Base-by-base conservation (phyloP, 2,113 vertebrate species). In the Eurypyga helias region DNA sequence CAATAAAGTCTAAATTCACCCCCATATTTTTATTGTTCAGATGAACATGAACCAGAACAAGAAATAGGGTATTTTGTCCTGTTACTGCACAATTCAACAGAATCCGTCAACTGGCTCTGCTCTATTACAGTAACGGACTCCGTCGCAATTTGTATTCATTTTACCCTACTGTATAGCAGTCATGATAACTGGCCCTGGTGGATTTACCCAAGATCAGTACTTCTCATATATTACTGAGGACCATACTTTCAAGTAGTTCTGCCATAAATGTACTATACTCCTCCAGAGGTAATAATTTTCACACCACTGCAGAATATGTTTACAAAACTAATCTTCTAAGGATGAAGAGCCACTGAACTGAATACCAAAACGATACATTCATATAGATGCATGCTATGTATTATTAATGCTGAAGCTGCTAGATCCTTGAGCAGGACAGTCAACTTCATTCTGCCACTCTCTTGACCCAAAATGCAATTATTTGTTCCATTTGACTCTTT, bases 361-460 rank as follows among this genome's bases (percentile, higher is more conserved):
- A 84, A 83, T 51, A 75, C 45, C 85, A 95, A 89, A 76, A 41
- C 81, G 79, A 88, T 89, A 62, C 92, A 81, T 92, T 96, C 70
- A 33, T 36, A 5, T 4, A 82, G 85, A 65, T 36, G 24, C 10
- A 77, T 31, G 69, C 4, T 66, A 31, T 36, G 41, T 80, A 19
- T 93, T 93, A 92, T 67, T 80, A 82, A 90, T 55, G 29, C 46
- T 21, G 36, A 45, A 76, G 24, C 7, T 91, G 64, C 36, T 66
- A 28, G 31, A 87, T 73, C 76, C 79, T 67, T 38, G 52, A 92
- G 52, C 91, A 90, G 72, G 25, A 24, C 24, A 80, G 82, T 3
- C 77, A 3, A 17, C 51, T 46, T 41, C 76, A 51, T 90, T 77
- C 78, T 26, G n/a, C 36, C n/a, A 3, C 78, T 57, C 89, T 73